Base-by-base conservation (phyloP, 2,888 invertebrate genomes). In the Tenthredo distinguenda region DNA sequence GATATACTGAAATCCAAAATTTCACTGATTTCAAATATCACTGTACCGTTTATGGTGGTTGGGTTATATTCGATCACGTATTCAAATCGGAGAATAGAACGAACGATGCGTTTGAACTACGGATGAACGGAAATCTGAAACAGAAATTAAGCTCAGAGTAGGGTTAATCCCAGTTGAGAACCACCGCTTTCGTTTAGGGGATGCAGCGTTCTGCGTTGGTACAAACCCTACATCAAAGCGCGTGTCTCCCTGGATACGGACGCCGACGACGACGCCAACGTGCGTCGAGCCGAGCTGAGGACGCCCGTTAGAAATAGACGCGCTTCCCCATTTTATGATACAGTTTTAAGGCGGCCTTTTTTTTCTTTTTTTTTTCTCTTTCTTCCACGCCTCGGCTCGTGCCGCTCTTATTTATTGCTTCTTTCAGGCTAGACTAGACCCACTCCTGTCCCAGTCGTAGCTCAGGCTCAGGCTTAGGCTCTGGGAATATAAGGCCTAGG, bases 181-280 rank as follows among this genome's bases (percentile, higher is more conserved):
- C 82, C 90, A 18, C 89, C 87, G 88, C 7, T 43, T n/a, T 37
- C 84, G 77, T 88, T 87, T 84, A 68, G 87, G 90, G 89, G 89
- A 88, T 91, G 88, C 88, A 85, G 85, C 84, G 81, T 81, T 62
- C 37, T 62, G 26, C 83, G 83, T 83, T 83, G 83, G 68, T 83
- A 83, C 83, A 87, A 86, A 88, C 87, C 84, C 86, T 86, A 85
- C 68, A 90, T 89, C 89, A 88, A 88, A 89, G 89, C 87, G 88
- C 85, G 87, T 87, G 88, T 88, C 82, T 85, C 86, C 87, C 87
- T 85, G 87, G 87, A 87, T 86, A 87, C 81, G 40, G 85, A 62
- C 65, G 81, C 43, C 34, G 50, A 43, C 15, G 72, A 26, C 68
- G 82, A 43, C 71, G 82, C 47, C 55, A 68, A 62, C 76, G 72